These are phyloP conservation scores for Vanessa atalanta DNA, from an alignment of 1,140 invertebrate species.

Conservation along the genomic window DNA sequence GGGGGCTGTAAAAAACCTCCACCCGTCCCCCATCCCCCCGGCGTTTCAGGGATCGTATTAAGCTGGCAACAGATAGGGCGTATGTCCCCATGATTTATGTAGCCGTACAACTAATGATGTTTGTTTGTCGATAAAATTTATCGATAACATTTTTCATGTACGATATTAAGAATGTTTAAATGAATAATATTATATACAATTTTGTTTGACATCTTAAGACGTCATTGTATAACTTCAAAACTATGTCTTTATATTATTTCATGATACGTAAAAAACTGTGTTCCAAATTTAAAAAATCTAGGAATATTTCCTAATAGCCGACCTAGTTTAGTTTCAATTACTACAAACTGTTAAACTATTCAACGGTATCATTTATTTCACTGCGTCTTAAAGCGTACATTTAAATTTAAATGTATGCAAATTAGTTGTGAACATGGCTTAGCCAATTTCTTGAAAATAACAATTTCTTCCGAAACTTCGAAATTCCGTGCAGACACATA, in stretches of 20 bases:
- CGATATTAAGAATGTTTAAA: too few relatives aligned
- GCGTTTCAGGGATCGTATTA: constrained; percentile 72
- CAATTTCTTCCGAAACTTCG: constrained; percentile 1
- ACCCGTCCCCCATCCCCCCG: constrained; percentile 40
- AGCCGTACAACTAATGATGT: constrained; percentile 52
- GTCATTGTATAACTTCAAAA: too few relatives aligned
- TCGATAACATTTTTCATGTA: constrained; percentile 13
- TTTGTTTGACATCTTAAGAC: too few relatives aligned
- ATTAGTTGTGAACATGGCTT: constrained; percentile 22
- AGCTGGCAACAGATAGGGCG: constrained; percentile 77
- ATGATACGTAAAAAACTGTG: not conserved
- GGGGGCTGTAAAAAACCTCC: constrained; percentile 50
- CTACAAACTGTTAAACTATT: not conserved
- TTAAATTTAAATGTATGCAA: constrained; percentile 34
- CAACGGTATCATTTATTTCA: not conserved
- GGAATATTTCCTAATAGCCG: not conserved
- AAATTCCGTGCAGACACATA: not conserved
- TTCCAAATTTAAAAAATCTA: not conserved
- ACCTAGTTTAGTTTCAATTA: not conserved
- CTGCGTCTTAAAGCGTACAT: constrained; percentile 19
- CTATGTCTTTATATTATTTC: too few relatives aligned
- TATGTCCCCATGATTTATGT: constrained; percentile 78
- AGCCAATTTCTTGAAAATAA: constrained; percentile 29
- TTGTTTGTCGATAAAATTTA: constrained; percentile 43
- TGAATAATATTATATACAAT: too few relatives aligned